A percentile compares a stretch with the other conserved stretches of the same genome.
These are phyloP conservation scores for Periphyllus acericola DNA, from an alignment of 2,888 invertebrate genomes.

Conservation along the genomic window DNA sequence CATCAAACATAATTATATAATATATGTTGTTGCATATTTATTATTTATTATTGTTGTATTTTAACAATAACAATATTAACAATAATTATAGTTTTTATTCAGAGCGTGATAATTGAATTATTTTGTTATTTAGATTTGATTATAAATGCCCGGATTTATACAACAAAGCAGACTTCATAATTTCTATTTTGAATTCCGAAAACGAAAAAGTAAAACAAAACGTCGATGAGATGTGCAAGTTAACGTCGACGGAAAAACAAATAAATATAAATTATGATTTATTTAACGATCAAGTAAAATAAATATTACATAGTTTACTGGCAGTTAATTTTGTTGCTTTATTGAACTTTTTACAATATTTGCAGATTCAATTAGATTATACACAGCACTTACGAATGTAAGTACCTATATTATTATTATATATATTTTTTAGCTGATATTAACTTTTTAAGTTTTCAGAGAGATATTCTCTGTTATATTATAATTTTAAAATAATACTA, in stretches of 20 bases:
- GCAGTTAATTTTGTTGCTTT: background rate
- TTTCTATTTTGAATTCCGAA: constrained; percentile 23
- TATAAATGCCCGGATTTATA: constrained; percentile 1
- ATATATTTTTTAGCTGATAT: background rate
- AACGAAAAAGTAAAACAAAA: background rate
- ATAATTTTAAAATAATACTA: no score
- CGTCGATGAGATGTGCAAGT: constrained; percentile 22
- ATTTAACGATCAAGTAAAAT: constrained; percentile 32
- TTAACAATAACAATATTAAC: background rate
- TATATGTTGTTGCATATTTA: no score
- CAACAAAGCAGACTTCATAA: constrained; percentile 27
- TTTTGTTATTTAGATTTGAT: background rate
- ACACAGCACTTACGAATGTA: constrained; percentile 40
- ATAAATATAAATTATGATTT: constrained; percentile 6
- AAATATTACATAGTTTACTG: background rate
- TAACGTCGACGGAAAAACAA: constrained; percentile 1
- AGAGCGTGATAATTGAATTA: background rate
- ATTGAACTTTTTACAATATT: background rate
- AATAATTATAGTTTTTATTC: background rate
- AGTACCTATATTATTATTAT: background rate
- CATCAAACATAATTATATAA: no score
- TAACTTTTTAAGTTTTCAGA: no score
- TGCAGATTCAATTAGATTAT: constrained; percentile 41
- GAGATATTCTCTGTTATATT: no score
- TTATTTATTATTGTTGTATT: background rate